phyloP scores from a whole-genome alignment of 2,888 invertebrate species.

The Dioctria linearis region DNA sequence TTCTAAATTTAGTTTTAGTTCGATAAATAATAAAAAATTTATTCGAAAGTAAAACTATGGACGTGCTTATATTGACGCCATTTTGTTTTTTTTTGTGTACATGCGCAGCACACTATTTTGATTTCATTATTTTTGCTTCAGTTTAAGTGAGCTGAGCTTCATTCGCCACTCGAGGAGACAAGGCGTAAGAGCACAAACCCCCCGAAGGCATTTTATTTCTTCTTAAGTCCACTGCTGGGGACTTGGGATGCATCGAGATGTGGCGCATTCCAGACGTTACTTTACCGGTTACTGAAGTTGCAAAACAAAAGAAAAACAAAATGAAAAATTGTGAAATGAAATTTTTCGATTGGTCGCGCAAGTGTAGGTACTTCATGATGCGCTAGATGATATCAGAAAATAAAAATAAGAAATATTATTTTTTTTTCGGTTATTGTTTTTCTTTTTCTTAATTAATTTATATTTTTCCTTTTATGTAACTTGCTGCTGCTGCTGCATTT shows the following conservation, averaged over 20 bases:
- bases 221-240: constrained; percentile 16
- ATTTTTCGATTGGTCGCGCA: constrained; percentile 20
- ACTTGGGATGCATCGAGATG: constrained; percentile 1
- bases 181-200: constrained; percentile 3
- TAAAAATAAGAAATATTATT: no score
- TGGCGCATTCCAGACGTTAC: constrained; percentile 25
- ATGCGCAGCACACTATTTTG: background rate
- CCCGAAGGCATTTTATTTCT: constrained; percentile 17
- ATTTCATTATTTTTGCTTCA: background rate
- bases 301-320: constrained; percentile 4
- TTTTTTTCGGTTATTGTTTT: background rate
- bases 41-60: background rate
- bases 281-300: constrained; percentile 9
- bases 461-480: background rate
- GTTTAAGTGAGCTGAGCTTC: background rate
- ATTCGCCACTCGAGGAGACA: constrained; percentile 29
- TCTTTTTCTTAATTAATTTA: constrained; percentile 14
- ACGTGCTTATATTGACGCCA: constrained; percentile 8
- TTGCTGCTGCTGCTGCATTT: no score
- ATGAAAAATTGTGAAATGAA: background rate
- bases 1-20: no score
- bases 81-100: background rate
- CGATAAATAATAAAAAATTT: no score
- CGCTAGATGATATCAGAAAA: background rate
- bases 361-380: background rate